Evolutionary conservation across 2,797 vertebrate species (phyloP).

Genomic region (Gobionotothen gibberifrons): DNA sequence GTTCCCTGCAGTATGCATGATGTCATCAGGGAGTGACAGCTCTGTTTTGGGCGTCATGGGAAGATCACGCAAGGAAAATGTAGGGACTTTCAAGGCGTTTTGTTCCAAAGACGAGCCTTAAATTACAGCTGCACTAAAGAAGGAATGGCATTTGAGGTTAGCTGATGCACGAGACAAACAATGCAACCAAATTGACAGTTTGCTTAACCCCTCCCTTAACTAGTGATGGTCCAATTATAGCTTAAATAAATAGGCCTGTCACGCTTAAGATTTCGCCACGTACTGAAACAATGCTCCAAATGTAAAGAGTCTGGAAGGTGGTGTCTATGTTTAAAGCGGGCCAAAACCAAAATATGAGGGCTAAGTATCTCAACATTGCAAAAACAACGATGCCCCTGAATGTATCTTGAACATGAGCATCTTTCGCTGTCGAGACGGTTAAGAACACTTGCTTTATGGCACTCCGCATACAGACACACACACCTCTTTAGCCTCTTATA

Average conservation of each 20-base stretch:
- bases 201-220: background rate
- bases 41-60: conserved; percentile 38
- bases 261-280: background rate
- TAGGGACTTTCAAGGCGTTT: conserved; percentile 10
- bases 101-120: conserved; percentile 21
- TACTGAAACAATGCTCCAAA: background rate
- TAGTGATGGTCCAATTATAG: background rate
- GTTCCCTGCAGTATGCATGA: conserved; percentile 37
- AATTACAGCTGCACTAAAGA: conserved; percentile 22
- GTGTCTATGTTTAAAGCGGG: no score
- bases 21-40: conserved; percentile 50
- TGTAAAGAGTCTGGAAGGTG: no score
- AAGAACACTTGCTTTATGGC: no score
- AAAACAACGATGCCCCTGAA: no score
- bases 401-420: no score
- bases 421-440: no score
- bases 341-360: no score
- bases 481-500: no score
- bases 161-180: background rate
- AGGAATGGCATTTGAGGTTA: conserved; percentile 6
- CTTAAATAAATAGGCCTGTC: background rate
- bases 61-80: conserved; percentile 44
- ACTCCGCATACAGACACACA: no score
- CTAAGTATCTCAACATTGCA: no score
- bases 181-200: conserved; percentile 1